A percentile compares a stretch with the other conserved stretches of the same genome.
These are phyloP conservation scores for Corythornis madagascariensis DNA, from an alignment of 2,113 vertebrate genomes.

Conservation along the genomic window DNA sequence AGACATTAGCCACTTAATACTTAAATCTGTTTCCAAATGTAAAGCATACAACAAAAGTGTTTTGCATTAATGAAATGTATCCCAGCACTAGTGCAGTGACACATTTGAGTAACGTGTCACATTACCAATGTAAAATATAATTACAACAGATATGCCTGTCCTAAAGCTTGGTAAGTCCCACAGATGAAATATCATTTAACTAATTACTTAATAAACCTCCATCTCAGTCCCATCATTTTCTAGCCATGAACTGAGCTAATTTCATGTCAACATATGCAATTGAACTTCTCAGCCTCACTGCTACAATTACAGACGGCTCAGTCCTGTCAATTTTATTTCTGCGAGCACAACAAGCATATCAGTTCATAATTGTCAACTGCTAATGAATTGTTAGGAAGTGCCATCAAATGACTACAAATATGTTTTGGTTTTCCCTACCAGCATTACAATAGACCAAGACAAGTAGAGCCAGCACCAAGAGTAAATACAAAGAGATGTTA, in stretches of 20 bases:
- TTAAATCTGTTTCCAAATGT: conserved; percentile 89
- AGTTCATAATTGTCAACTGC: neutral
- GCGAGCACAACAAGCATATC: neutral
- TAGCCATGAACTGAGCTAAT: neutral
- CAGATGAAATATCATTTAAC: conserved; percentile 65
- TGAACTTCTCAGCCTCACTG: neutral
- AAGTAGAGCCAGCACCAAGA: too few relatives aligned
- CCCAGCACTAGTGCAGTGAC: conserved; percentile 59
- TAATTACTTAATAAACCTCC: conserved; percentile 53
- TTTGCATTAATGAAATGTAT: conserved; percentile 80
- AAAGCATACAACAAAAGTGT: conserved; percentile 85
- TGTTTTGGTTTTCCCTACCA: neutral
- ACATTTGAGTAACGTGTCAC: conserved; percentile 76
- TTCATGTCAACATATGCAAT: conserved; percentile 15
- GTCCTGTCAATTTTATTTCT: neutral
- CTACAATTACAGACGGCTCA: neutral
- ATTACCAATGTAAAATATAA: conserved; percentile 76
- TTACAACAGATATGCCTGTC: conserved; percentile 71
- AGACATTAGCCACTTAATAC: conserved; percentile 88
- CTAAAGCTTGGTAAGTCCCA: conserved; percentile 51
- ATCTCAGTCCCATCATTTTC: neutral
- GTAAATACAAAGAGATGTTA: neutral
- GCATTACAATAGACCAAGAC: neutral
- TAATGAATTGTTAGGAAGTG: neutral
- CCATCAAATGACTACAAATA: neutral